A percentile compares a stretch with the other conserved stretches of the same genome.
Conservation (phyloP, 2,888 invertebrate genomes). For the Serrognathus titanus region DNA sequence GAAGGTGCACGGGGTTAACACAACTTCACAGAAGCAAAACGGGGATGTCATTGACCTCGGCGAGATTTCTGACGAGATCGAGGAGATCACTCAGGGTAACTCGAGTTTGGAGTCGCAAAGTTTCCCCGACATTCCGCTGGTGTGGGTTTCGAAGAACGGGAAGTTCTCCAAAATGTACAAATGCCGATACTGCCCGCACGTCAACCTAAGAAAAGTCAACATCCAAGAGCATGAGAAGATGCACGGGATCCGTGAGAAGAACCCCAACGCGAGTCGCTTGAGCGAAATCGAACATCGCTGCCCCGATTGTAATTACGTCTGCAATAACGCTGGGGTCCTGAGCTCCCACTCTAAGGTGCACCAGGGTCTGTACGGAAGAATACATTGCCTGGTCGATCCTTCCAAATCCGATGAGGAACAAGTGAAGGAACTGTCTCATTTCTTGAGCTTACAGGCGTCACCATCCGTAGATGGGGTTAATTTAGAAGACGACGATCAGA, state of each 20-base stretch:
- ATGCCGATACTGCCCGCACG: slow-evolving; percentile 80
- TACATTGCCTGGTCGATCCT: slow-evolving; percentile 67
- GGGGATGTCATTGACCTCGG: slow-evolving; percentile 37
- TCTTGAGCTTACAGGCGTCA: neutral
- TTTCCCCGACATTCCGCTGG: slow-evolving; percentile 63
- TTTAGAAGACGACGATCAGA: slow-evolving; percentile 32
- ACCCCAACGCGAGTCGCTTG: slow-evolving; percentile 31
- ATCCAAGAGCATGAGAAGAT: slow-evolving; percentile 82
- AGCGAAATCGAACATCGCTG: slow-evolving; percentile 63
- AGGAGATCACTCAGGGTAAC: slow-evolving; percentile 33
- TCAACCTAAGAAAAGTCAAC: slow-evolving; percentile 75
- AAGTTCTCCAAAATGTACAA: slow-evolving; percentile 79
- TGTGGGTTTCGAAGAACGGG: slow-evolving; percentile 72
- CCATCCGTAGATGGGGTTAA: slow-evolving; percentile 13
- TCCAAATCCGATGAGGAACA: slow-evolving; percentile 66
- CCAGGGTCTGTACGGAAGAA: slow-evolving; percentile 65
- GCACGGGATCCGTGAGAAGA: slow-evolving; percentile 56
- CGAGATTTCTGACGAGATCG: slow-evolving; percentile 39
- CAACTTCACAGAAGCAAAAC: slow-evolving; percentile 50
- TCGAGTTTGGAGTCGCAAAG: slow-evolving; percentile 47
- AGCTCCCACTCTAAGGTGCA: slow-evolving; percentile 75
- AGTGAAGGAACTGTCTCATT: slow-evolving; percentile 48
- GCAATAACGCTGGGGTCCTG: slow-evolving; percentile 67
- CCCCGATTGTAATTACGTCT: slow-evolving; percentile 75
- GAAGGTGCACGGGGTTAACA: slow-evolving; percentile 67